Base-by-base conservation (phyloP, 2,888 invertebrate species). In the Coenonympha arcania region DNA sequence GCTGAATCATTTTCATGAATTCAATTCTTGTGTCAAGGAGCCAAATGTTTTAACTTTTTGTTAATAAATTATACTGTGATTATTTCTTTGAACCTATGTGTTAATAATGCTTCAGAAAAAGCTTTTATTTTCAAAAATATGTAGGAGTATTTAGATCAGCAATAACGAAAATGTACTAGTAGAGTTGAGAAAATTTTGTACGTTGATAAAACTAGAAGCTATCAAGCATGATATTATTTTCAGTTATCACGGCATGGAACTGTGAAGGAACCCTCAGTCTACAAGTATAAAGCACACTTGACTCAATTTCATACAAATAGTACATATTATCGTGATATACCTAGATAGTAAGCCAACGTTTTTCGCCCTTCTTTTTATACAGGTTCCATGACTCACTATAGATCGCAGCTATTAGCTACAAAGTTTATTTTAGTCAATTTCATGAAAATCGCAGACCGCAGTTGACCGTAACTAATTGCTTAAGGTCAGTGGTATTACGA, bases 21-120 rank as follows among this genome's bases (percentile, higher is more conserved):
- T 24, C 24, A 39, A 39, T 39, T 24, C 3, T 11, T 16, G 39
- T 24, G 39, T 39, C 39, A 39, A 39, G 39, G 39, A 22, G 15
- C 4, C 13, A n/a, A 11, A n/a, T n/a, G 11, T n/a, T 8, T 37
- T 20, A 11, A 9, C 15, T 15, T n/a, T 24, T 39, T 39, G 15
- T 15, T 31, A 6, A n/a, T 13, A 13, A 2, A 13, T 8, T 3
- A 31, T n/a, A n/a, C n/a, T n/a, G n/a, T n/a, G n/a, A n/a, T n/a
- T n/a, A n/a, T n/a, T n/a, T n/a, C n/a, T n/a, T n/a, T n/a, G n/a
- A n/a, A n/a, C n/a, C n/a, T n/a, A n/a, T n/a, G n/a, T n/a, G 6
- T 24, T 24, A 2, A 24, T 24, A 24, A 4, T 8, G 6, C 9
- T 24, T 24, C 24, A 2, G 9, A 4, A 24, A 6, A 24, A 24